Conservation (phyloP, 1,140 invertebrate genomes). For the Tyrophagus putrescentiae region DNA sequence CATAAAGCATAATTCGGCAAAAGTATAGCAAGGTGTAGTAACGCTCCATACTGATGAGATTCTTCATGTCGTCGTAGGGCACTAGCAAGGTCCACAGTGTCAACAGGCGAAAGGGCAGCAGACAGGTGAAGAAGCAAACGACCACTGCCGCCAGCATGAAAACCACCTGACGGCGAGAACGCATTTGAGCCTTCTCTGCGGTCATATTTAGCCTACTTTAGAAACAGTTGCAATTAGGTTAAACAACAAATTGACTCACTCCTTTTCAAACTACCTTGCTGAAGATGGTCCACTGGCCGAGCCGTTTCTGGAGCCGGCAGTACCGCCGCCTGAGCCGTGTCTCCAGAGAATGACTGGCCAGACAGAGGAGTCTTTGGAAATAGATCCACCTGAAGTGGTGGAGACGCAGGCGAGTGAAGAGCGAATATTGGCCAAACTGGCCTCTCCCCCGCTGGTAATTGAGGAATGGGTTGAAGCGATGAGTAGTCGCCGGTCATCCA, state of each 20-base stretch:
- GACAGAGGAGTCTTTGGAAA: not conserved
- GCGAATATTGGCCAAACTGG: not conserved
- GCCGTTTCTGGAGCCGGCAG: not conserved
- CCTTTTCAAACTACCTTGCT: too few relatives aligned
- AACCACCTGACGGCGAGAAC: slow-evolving; percentile 43
- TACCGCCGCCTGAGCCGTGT: not conserved
- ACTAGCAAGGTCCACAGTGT: slow-evolving; percentile 63
- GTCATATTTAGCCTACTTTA: not conserved
- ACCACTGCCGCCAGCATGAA: slow-evolving; percentile 78
- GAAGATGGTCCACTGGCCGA: not conserved
- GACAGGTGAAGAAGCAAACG: slow-evolving; percentile 71
- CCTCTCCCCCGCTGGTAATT: not conserved
- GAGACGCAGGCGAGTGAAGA: slow-evolving; percentile 4
- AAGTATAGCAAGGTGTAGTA: slow-evolving; percentile 75
- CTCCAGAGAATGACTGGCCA: slow-evolving; percentile 5
- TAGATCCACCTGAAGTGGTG: not conserved
- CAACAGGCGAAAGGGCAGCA: slow-evolving; percentile 67
- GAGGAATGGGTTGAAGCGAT: not conserved
- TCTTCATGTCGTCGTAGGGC: slow-evolving; percentile 34
- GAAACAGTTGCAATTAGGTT: not conserved
- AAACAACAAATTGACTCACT: too few relatives aligned
- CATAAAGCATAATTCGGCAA: slow-evolving; percentile 66
- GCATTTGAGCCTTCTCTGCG: slow-evolving; percentile 24
- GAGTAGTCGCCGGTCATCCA: slow-evolving; percentile 6
- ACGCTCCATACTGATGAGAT: slow-evolving; percentile 53